Conservation (phyloP, 2,113 vertebrate species). For the Rhabdornis inornatus region DNA sequence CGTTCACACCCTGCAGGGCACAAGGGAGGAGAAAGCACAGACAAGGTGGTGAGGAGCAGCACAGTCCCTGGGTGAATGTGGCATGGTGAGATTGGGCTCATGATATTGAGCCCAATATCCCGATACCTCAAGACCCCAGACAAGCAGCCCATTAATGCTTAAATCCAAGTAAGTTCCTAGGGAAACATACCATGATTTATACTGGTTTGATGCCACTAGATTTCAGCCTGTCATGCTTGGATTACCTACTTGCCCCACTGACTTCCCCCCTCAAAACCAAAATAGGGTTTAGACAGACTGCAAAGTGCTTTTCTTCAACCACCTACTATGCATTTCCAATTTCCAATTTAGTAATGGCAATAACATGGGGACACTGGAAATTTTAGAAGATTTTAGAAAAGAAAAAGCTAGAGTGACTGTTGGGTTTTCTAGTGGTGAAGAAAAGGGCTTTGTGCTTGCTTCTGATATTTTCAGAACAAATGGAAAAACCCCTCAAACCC, state of each 20-base stretch:
- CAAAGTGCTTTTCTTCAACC: not conserved
- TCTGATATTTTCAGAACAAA: not conserved
- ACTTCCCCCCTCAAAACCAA: not conserved
- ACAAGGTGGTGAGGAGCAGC: not conserved
- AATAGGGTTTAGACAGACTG: not conserved
- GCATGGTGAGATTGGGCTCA: fast-evolving
- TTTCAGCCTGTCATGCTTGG: not conserved
- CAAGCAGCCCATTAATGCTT: not conserved
- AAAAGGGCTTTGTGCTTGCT: not conserved
- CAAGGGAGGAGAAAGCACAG: conserved; percentile 56
- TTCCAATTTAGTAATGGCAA: not conserved
- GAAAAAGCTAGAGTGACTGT: not conserved
- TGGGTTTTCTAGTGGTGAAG: not conserved
- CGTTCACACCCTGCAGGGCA: conserved; percentile 93
- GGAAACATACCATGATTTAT: not conserved
- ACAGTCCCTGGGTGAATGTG: fast-evolving
- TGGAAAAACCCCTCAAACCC: not conserved
- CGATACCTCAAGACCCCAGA: not conserved
- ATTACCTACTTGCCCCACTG: not conserved
- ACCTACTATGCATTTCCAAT: not conserved
- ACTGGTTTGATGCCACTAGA: not conserved
- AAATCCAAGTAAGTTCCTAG: not conserved
- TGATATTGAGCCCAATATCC: not conserved
- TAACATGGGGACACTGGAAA: not conserved
- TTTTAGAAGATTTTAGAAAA: not conserved